Evolutionary conservation across 2,797 vertebrate genomes (phyloP).

Genomic region (Helarctos malayanus): DNA sequence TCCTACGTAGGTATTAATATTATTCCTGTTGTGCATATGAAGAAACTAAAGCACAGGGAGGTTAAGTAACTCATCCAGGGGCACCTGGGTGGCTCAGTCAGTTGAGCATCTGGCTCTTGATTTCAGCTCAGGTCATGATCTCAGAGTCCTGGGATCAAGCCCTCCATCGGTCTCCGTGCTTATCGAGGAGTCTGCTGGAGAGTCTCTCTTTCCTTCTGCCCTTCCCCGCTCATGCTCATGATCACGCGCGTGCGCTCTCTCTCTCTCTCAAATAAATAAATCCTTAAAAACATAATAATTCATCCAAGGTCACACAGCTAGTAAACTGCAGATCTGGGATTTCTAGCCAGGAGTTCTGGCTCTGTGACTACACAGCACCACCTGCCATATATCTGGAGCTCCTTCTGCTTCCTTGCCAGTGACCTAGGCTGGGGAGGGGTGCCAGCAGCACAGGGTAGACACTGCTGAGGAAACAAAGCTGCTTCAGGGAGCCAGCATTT

Average conservation of each 20-base stretch:
- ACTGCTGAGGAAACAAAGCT: neutral
- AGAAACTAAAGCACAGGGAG: constrained; percentile 8
- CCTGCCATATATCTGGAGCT: neutral
- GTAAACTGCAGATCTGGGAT: neutral
- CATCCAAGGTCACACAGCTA: neutral
- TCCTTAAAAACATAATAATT: neutral
- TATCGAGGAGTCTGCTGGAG: neutral
- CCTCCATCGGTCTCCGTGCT: rapidly evolving
- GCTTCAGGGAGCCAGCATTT: neutral
- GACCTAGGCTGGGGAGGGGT: neutral
- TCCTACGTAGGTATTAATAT: neutral
- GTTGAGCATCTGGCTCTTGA: neutral
- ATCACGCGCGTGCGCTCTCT: neutral
- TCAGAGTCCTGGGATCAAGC: neutral
- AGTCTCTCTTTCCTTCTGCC: neutral
- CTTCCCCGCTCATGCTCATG: too few species aligned
- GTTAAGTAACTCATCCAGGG: neutral
- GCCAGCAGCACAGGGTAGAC: neutral
- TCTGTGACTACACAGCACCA: neutral
- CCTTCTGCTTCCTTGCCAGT: neutral
- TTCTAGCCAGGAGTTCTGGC: neutral
- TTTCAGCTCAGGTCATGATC: neutral
- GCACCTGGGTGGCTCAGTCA: neutral
- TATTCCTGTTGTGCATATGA: neutral
- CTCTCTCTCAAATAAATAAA: neutral